phyloP scores from a whole-genome alignment of 2,797 vertebrate genomes.

The Stomatorhinus walkeri region DNA sequence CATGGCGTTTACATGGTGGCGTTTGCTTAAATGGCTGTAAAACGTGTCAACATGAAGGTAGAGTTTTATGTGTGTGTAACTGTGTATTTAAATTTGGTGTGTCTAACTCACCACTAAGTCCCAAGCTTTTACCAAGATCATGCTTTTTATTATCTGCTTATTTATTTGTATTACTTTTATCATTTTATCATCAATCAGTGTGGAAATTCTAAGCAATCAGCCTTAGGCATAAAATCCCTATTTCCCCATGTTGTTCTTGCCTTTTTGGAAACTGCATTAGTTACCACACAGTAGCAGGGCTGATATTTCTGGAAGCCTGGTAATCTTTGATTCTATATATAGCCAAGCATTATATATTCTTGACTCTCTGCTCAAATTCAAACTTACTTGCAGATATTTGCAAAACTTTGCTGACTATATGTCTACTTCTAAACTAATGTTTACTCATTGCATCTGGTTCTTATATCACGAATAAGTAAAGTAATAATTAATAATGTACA shows the following conservation, averaged over 20 bases:
- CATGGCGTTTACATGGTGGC: neutral
- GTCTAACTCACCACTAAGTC: neutral
- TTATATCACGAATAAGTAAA: neutral
- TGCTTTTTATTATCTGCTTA: neutral
- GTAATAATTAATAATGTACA: neutral
- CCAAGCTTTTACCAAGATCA: neutral
- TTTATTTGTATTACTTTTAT: neutral
- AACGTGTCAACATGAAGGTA: neutral
- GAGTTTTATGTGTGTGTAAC: neutral
- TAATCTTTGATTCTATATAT: constrained; percentile 43
- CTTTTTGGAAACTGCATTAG: constrained; percentile 5
- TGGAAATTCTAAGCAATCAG: neutral
- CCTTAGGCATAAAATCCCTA: neutral
- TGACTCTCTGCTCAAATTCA: constrained; percentile 22
- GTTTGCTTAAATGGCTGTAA: neutral
- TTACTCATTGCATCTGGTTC: neutral
- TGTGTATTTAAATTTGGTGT: neutral
- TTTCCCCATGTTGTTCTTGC: neutral
- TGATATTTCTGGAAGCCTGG: constrained; percentile 46
- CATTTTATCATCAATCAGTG: neutral
- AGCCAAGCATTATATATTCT: constrained; percentile 33
- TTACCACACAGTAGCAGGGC: constrained; percentile 5
- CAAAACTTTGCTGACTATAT: constrained; percentile 23
- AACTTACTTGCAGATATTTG: constrained; percentile 19
- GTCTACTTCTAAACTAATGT: constrained; percentile 23